Conservation (phyloP, 2,797 vertebrate genomes). For the Hozukius guyotensis region DNA sequence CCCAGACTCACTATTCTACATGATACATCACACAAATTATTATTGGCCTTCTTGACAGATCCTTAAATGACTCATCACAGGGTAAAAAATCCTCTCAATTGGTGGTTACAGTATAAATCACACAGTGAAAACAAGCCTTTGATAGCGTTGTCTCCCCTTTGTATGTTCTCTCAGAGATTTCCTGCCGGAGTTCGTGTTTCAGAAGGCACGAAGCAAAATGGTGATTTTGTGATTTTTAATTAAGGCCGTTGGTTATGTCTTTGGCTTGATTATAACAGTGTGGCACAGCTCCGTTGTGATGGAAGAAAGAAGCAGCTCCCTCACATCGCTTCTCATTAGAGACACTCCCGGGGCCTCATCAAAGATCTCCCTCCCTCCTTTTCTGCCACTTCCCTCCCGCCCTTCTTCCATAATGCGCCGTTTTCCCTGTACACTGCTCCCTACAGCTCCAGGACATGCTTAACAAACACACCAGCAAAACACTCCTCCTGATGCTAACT, state of each 20-base stretch:
- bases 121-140: constrained; percentile 55
- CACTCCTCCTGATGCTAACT: constrained; percentile 66
- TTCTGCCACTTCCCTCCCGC: constrained; percentile 67
- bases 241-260: constrained; percentile 78
- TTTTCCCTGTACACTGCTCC: constrained; percentile 76
- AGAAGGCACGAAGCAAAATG: constrained; percentile 61
- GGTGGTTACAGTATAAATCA: constrained; percentile 30
- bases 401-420: constrained; percentile 68
- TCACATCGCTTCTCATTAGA: constrained; percentile 78
- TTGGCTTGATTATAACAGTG: constrained; percentile 73
- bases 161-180: constrained; percentile 44
- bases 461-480: constrained; percentile 76
- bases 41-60: constrained; percentile 4
- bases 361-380: constrained; percentile 69
- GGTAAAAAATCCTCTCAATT: constrained; percentile 25
- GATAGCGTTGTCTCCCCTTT: constrained; percentile 48
- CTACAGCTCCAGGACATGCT: constrained; percentile 77
- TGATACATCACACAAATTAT: neutral
- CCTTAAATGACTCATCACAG: constrained; percentile 45
- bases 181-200: constrained; percentile 57
- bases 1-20: neutral
- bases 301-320: constrained; percentile 63
- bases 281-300: constrained; percentile 57
- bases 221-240: constrained; percentile 80
- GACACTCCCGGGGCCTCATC: constrained; percentile 80